phyloP scores from a whole-genome alignment of 2,113 vertebrate genomes.

The Tychaedon coryphoeus region DNA sequence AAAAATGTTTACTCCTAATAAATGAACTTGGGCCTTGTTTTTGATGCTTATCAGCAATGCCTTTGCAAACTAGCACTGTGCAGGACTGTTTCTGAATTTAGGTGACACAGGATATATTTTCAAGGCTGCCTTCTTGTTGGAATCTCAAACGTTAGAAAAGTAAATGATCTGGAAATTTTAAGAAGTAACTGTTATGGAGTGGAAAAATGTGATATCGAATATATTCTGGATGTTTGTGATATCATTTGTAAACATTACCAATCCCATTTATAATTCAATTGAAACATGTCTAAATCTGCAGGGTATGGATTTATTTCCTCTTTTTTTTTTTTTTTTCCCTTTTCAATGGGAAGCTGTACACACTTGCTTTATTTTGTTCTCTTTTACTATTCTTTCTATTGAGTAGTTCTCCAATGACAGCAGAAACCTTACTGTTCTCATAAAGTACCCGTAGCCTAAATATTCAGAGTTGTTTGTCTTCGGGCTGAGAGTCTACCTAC shows the following conservation, averaged over 20 bases:
- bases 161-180: not conserved
- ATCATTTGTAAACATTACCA: not conserved
- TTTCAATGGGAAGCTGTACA: not conserved
- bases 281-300: not conserved
- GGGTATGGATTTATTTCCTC: not conserved
- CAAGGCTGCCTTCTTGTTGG: not conserved
- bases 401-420: not conserved
- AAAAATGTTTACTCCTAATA: not conserved
- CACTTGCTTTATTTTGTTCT: not conserved
- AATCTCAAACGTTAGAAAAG: not conserved
- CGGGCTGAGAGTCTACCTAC: not conserved
- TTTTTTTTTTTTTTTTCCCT: not conserved
- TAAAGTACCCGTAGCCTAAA: not conserved
- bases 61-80: not conserved
- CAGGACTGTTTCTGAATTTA: not conserved
- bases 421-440: not conserved
- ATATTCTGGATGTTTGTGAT: not conserved
- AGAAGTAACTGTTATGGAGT: not conserved
- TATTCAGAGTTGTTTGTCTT: not conserved
- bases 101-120: not conserved
- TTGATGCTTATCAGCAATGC: not conserved
- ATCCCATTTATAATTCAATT: not conserved
- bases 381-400: not conserved
- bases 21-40: not conserved
- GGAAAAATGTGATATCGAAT: not conserved